A percentile compares a stretch with the other conserved stretches of the same genome.
These are phyloP conservation scores for Lerista edwardsae DNA, from an alignment of 2,797 vertebrate species.

Conservation along the genomic window DNA sequence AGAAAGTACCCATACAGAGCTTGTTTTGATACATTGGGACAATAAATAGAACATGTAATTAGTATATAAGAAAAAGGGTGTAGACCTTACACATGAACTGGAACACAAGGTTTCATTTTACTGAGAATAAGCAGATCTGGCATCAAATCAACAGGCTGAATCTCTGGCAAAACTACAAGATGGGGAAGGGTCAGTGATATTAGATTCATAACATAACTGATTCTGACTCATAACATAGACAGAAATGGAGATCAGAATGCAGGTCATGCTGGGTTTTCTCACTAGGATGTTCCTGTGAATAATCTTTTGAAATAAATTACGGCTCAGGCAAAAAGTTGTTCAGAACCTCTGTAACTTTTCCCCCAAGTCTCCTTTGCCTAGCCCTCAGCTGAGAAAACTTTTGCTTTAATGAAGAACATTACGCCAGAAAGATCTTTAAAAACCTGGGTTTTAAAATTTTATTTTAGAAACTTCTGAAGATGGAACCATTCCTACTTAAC, in stretches of 20 bases:
- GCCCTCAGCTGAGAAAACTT: background rate
- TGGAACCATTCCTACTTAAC: background rate
- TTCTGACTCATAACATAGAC: background rate
- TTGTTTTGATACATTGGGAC: no score
- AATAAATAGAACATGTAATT: no score
- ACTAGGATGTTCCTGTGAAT: background rate
- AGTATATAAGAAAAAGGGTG: background rate
- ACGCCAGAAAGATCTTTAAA: background rate
- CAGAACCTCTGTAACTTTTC: background rate
- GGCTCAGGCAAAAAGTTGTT: background rate
- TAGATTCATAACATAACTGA: no score
- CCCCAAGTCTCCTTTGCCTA: background rate
- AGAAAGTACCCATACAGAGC: no score
- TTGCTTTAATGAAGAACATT: slow-evolving; percentile 22
- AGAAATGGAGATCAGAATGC: background rate
- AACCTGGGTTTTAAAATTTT: background rate
- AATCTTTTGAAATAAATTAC: background rate
- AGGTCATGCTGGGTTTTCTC: background rate
- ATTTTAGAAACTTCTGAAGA: slow-evolving; percentile 1
- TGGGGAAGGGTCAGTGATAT: background rate
- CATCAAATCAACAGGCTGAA: background rate
- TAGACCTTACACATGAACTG: background rate
- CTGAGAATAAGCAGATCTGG: background rate
- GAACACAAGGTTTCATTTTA: background rate
- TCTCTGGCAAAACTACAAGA: background rate